These are phyloP conservation scores for Pseudochaenichthys georgianus DNA, from an alignment of 2,797 vertebrate species.

Conservation along the genomic window DNA sequence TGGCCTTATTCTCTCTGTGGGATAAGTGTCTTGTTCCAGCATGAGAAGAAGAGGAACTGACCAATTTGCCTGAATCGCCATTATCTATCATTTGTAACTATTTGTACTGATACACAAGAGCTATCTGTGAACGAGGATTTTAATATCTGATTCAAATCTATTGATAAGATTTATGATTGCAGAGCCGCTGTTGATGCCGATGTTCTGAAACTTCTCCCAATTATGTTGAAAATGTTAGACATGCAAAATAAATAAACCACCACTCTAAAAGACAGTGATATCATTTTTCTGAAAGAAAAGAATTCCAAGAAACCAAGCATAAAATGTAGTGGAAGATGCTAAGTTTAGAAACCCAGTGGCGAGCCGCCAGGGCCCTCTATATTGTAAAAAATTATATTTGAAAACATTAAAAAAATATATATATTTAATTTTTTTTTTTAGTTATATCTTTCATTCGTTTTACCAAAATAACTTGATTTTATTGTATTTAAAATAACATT, in stretches of 20 bases:
- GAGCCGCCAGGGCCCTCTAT: no score
- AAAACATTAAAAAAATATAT: no score
- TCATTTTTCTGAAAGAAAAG: neutral
- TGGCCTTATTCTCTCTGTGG: slow-evolving; percentile 37
- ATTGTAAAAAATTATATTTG: no score
- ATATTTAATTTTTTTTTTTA: no score
- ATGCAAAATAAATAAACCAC: neutral
- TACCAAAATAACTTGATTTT: no score
- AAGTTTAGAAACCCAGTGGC: neutral
- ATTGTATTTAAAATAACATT: no score
- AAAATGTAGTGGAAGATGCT: neutral
- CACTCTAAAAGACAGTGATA: neutral
- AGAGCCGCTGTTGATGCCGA: neutral
- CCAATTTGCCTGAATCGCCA: slow-evolving; percentile 6
- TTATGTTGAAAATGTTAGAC: neutral
- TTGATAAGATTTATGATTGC: neutral
- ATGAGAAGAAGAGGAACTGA: neutral
- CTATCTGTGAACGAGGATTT: neutral
- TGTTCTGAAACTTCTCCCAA: neutral
- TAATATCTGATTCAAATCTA: neutral
- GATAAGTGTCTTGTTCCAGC: slow-evolving; percentile 12
- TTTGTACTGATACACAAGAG: neutral
- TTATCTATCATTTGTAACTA: slow-evolving; percentile 24
- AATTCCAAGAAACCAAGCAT: neutral
- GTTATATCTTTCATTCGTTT: no score